Conservation (phyloP, 2,797 vertebrate genomes). For the Gymnopithys bicolor region DNA sequence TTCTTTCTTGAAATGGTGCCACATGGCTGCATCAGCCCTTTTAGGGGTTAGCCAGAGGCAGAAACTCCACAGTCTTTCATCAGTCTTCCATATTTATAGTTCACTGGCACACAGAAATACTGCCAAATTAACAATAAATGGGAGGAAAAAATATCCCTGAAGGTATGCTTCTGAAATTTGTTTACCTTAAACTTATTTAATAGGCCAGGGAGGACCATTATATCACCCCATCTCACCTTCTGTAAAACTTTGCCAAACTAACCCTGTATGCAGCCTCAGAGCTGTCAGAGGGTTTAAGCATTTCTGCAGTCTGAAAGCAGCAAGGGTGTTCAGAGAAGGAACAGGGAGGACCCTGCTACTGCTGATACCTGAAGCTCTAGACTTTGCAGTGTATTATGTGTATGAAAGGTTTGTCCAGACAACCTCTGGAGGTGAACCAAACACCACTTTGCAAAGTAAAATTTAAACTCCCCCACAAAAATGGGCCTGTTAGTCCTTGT, state of each 20-base stretch:
- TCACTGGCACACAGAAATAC: not conserved
- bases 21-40: not conserved
- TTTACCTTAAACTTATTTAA: not conserved
- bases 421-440: not conserved
- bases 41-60: slow-evolving; percentile 1
- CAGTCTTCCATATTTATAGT: not conserved
- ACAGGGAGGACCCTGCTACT: not conserved
- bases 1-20: slow-evolving; percentile 16
- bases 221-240: not conserved
- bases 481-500: not conserved
- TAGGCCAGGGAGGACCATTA: not conserved
- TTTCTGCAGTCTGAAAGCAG: not conserved
- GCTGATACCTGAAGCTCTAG: not conserved
- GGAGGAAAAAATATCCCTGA: not conserved
- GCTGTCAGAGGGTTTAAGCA: not conserved
- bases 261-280: not conserved
- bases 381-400: fast-evolving
- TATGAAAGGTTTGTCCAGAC: not conserved
- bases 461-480: not conserved
- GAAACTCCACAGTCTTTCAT: not conserved
- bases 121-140: not conserved
- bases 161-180: not conserved
- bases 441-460: not conserved
- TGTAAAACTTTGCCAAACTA: not conserved
- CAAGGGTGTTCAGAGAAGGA: not conserved